phyloP scores from a whole-genome alignment of 2,888 invertebrate species.

The Epiblema foenella region DNA sequence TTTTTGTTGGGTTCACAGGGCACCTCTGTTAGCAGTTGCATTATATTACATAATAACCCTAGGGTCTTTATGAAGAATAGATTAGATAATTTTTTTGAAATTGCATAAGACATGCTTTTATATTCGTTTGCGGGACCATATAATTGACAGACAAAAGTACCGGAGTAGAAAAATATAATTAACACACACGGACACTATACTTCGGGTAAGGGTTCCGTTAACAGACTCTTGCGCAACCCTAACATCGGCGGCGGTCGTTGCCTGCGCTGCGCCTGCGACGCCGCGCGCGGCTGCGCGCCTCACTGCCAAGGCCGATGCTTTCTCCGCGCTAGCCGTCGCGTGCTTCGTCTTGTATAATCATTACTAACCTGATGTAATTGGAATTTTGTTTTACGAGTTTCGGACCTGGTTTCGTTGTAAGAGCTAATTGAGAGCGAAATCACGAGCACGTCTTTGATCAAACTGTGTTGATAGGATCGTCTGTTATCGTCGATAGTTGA shows the following conservation, averaged over 20 bases:
- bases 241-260: slow-evolving; percentile 48
- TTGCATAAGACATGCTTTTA: too few relatives aligned
- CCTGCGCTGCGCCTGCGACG: slow-evolving; percentile 51
- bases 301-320: slow-evolving; percentile 83
- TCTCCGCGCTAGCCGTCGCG: slow-evolving; percentile 75
- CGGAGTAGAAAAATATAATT: too few relatives aligned
- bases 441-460: slow-evolving; percentile 1
- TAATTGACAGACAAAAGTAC: too few relatives aligned
- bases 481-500: neutral
- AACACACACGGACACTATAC: too few relatives aligned
- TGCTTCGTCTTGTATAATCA: slow-evolving; percentile 63
- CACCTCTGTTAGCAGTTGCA: too few relatives aligned
- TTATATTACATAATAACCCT: too few relatives aligned
- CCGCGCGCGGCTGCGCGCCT: slow-evolving; percentile 67
- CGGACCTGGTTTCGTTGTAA: slow-evolving; percentile 24
- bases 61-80: too few relatives aligned
- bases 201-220: slow-evolving; percentile 2
- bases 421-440: slow-evolving; percentile 24
- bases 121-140: too few relatives aligned
- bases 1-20: too few relatives aligned
- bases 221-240: slow-evolving; percentile 11
- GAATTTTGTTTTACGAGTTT: slow-evolving; percentile 57
- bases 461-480: neutral
- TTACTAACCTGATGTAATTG: slow-evolving; percentile 71
- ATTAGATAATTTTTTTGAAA: too few relatives aligned